Evolutionary conservation across 2,888 invertebrate genomes (phyloP), one percentile per base, ranked within the genome.

Genomic region (Drosophila silvestris): DNA sequence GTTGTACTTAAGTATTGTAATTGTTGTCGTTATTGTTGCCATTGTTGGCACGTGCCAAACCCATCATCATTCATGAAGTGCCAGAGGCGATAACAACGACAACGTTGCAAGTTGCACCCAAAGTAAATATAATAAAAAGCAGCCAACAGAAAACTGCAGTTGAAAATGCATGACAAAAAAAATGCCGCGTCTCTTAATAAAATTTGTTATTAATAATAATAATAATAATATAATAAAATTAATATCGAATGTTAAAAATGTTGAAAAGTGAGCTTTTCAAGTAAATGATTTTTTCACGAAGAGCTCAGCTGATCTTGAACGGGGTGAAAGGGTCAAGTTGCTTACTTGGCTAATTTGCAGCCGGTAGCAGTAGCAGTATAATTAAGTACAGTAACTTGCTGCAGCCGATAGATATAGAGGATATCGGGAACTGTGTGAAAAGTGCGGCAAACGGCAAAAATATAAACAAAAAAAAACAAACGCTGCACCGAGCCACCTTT

Each of bases 371-470:
- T 66, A 65, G 70, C 59, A 53, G n/a, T 30, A 72, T 71, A 84
- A 84, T 75, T 74, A 70, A 69, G 74, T 71, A 82, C 85, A 85
- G 82, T 75, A 87, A 87, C 89, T 85, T 77, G 68, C 39, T 41
- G 28, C 63, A 37, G 50, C 19, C 47, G 9, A 19, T 52, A 35
- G 6, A 22, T 22, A 22, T 33, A 19, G 33, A 19, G 37, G 35
- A 22, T 41, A 28, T 41, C 53, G 61, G 57, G 61, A 68, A 9
- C n/a, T 68, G 74, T 69, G 70, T 74, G 57, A 64, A 70, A 73
- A 79, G 67, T 64, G 61, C 76, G 61, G 57, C 33, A 68, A 71
- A 57, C 30, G 14, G 57, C 22, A 77, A 71, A 63, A 58, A 9
- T 26, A 66, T 54, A 64, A 51, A n/a, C n/a, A 7, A 7, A 53